Evolutionary conservation across 2,888 invertebrate genomes (phyloP), one percentile per base, ranked within the genome.

Genomic region (Pyrocoelia pectoralis): DNA sequence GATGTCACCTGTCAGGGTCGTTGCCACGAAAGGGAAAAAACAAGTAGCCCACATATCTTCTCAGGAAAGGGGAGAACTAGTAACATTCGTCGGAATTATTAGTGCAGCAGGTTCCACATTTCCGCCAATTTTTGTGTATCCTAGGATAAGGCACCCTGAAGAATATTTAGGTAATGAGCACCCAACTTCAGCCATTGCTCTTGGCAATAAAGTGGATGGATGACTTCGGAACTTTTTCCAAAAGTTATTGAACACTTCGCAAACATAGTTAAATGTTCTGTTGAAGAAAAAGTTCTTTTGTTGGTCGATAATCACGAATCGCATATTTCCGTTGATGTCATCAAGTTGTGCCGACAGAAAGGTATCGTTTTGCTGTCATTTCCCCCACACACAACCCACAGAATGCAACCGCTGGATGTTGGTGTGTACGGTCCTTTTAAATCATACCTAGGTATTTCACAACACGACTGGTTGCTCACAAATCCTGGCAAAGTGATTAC

Each of bases 261-360:
- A 24, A 64, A 66, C 19, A 29, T 28, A 8, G 62, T 64, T 5
- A 29, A 19, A 8, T 53, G 66, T 51, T 57, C 64, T 13, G 69
- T 67, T 66, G 67, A 71, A 29, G 60, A 71, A 50, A 70, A 43
- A 43, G 12, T 43, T 12, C 15, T 43, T 6, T 15, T 43, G 6
- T 8, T 68, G n/a, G n/a, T 61, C 1, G 64, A 64, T 51, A 66
- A 66, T 28, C 64, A 64, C 40, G 59, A 66, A 38, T 52, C 54
- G 2, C 60, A 60, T 12, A 52, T 50, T 8, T 53, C 56, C 1
- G 56, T 61, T 19, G 43, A 56, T 38, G 57, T 40, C 4, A 67
- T 79, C 28, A 49, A 72, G 60, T 68, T 69, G 71, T 71, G 72
- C 8, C 72, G 71, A 63, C 72, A 72, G 48, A 72, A 75, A 68